Conservation (phyloP, 2,888 invertebrate species). For the Adela reaumurella region DNA sequence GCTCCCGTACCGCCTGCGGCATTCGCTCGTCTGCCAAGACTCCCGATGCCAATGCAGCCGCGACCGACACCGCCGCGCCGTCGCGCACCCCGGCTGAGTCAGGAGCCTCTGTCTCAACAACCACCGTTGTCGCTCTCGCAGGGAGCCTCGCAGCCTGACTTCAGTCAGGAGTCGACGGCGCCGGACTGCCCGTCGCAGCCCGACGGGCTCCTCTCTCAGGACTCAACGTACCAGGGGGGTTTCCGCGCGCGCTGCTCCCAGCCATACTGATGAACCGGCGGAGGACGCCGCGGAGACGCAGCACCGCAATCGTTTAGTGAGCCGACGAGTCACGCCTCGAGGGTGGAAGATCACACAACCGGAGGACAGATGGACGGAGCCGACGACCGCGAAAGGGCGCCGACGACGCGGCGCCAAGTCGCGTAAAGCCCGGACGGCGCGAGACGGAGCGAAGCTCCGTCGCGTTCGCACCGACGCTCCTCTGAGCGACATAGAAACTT, state of each 20-base stretch:
- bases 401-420: not conserved
- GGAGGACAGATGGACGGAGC: not conserved
- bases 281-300: slow-evolving; percentile 74
- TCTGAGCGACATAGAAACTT: not conserved
- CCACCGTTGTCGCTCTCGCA: slow-evolving; percentile 69
- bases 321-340: not conserved
- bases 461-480: slow-evolving; percentile 10
- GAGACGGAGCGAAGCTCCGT: slow-evolving; percentile 8
- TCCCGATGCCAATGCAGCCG: slow-evolving; percentile 76
- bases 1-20: slow-evolving; percentile 90
- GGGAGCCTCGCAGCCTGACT: slow-evolving; percentile 68
- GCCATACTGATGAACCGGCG: slow-evolving; percentile 65
- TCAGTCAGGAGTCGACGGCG: slow-evolving; percentile 78
- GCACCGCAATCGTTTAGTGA: not conserved
- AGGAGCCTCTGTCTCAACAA: slow-evolving; percentile 73
- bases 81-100: slow-evolving; percentile 51
- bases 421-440: slow-evolving; percentile 10
- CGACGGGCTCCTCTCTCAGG: slow-evolving; percentile 92
- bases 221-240: slow-evolving; percentile 78
- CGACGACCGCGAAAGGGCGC: not conserved
- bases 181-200: slow-evolving; percentile 90
- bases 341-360: too few relatives aligned
- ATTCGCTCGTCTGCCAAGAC: slow-evolving; percentile 75
- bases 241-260: slow-evolving; percentile 66
- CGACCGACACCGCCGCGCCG: slow-evolving; percentile 67